Conservation (phyloP, 2,113 vertebrate species). For the Rostratula benghalensis region DNA sequence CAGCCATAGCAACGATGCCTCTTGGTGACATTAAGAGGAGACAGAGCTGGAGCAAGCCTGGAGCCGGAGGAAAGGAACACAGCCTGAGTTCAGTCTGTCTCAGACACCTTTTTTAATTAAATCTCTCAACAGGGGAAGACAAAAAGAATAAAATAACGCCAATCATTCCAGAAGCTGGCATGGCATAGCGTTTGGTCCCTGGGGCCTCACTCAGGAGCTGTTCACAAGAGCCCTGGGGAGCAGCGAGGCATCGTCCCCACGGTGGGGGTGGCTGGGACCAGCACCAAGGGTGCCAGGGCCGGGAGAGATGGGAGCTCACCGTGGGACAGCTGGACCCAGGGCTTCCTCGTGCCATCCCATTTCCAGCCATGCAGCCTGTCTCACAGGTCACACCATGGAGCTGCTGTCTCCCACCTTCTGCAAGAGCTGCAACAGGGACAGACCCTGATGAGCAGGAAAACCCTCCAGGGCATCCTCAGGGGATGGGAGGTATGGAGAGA, state of each 20-base stretch:
- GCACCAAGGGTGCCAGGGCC: not conserved
- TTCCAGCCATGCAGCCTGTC: rapidly evolving
- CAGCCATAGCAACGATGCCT: not conserved
- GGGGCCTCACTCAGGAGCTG: not conserved
- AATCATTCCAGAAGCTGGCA: not conserved
- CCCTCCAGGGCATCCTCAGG: not conserved
- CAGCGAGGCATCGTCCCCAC: rapidly evolving
- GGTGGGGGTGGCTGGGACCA: not conserved
- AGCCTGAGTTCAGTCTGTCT: not conserved
- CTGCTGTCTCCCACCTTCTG: conserved; percentile 75
- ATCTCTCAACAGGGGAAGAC: not conserved
- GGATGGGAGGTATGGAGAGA: not conserved
- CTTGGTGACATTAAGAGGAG: not conserved
- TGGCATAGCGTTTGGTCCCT: rapidly evolving
- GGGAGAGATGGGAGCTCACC: not conserved
- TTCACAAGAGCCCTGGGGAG: rapidly evolving
- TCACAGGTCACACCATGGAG: conserved; percentile 77
- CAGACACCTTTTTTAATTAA: not conserved
- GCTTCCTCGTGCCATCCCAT: rapidly evolving
- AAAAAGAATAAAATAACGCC: not conserved
- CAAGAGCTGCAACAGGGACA: conserved; percentile 70
- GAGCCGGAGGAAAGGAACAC: not conserved
- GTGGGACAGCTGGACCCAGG: rapidly evolving
- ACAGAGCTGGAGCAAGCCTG: not conserved
- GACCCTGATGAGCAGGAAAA: not conserved